Evolutionary conservation across 2,888 invertebrate genomes (phyloP), one percentile per base, ranked within the genome.

Genomic region (Epinotia ramella): DNA sequence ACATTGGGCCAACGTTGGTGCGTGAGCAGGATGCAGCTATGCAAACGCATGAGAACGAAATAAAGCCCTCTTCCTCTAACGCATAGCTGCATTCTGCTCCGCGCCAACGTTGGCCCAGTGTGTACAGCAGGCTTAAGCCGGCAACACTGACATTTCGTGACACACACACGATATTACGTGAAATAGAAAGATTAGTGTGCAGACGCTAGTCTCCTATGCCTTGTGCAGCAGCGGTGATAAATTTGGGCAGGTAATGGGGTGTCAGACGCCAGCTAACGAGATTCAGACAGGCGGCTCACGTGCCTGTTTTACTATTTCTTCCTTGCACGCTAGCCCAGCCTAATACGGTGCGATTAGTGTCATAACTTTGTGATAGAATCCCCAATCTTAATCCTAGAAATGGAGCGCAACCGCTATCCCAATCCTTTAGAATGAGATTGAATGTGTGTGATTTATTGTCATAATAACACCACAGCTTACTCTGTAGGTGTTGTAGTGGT

Each of bases 171-270:
- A 24, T 2, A 24, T 28, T 28, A 2, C 24, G 24, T 28, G 24
- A 28, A 1, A 3, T 28, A 3, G 24, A 28, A 28, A 40, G 40
- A 40, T 40, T 40, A 1, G 9, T 40, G 9, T 40, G 7, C 9
- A 9, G 40, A 24, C 62, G 13, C 33, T 46, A 12, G 6, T 57
- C 33, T 70, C 59, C 65, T 20, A 65, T 62, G 0, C 7, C 24
- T 75, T 73, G 40, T 7, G 53, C n/a, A 4, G 11, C 65, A 44
- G 59, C 18, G 12, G 65, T 62, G 60, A 79, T 79, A 79, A 80
- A 80, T 82, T 80, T 77, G 79, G 71, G 69, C 71, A 77, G 76
- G 81, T 82, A 81, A 83, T 81, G 81, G 79, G 80, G 80, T 81
- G 80, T 83, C 80, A 77, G 78, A 73, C 69, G 74, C 73, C 78